Conservation (phyloP, 2,888 invertebrate genomes). For the Apodemia duryi region DNA sequence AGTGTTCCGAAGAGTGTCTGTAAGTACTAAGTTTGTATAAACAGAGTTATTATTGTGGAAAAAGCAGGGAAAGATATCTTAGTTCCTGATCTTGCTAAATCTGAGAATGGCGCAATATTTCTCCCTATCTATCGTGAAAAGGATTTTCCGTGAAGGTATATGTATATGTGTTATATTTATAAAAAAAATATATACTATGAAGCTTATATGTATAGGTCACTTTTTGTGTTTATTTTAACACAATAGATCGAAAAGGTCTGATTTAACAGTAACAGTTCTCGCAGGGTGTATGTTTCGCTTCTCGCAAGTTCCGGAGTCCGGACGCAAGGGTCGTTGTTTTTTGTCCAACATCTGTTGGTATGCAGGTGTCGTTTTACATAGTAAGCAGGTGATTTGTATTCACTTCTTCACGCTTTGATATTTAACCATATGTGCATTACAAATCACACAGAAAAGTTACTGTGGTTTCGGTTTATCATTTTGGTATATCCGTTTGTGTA, state of each 20-base stretch:
- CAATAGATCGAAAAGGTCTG: neutral
- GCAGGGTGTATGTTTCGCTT: constrained; percentile 31
- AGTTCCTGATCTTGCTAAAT: no score
- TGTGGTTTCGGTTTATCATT: neutral
- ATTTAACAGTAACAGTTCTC: constrained; percentile 8
- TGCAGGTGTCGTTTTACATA: constrained; percentile 71
- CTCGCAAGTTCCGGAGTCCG: constrained; percentile 34
- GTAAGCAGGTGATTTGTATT: constrained; percentile 72
- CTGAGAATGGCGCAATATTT: no score
- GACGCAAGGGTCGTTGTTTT: constrained; percentile 47
- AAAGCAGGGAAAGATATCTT: no score
- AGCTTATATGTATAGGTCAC: neutral
- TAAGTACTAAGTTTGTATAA: no score
- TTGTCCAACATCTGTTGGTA: constrained; percentile 64
- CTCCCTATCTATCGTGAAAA: no score
- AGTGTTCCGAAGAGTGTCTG: no score
- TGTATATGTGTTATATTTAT: no score
- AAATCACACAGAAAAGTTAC: constrained; percentile 4
- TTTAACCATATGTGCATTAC: constrained; percentile 14
- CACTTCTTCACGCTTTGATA: constrained; percentile 42
- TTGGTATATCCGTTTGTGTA: neutral
- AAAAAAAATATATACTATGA: no score
- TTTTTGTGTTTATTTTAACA: neutral
- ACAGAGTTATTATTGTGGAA: no score
- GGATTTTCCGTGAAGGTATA: no score